A percentile compares a stretch with the other conserved stretches of the same genome.
Conservation (phyloP, 2,888 invertebrate species). For the Drosophila picticornis region DNA sequence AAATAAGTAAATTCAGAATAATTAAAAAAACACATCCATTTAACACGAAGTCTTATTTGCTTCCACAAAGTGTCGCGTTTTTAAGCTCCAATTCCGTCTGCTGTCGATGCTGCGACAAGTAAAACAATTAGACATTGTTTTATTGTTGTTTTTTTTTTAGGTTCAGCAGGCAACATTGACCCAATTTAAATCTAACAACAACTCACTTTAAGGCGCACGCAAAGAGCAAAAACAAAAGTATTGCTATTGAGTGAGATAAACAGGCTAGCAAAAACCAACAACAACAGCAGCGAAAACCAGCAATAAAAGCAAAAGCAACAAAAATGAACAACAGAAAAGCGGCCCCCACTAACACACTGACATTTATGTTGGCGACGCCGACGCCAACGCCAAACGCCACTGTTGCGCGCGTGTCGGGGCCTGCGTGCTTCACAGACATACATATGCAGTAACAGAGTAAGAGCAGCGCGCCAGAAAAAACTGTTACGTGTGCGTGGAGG, state of each 20-base stretch:
- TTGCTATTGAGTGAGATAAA: slow-evolving; percentile 59
- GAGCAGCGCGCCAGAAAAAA: slow-evolving; percentile 45
- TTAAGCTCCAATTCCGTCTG: neutral
- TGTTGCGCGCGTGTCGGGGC: slow-evolving; percentile 71
- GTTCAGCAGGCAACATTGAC: slow-evolving; percentile 65
- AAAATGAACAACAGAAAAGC: slow-evolving; percentile 27
- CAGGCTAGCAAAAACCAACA: slow-evolving; percentile 32
- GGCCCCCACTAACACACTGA: slow-evolving; percentile 68
- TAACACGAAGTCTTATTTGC: neutral
- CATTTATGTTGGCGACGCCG: slow-evolving; percentile 57
- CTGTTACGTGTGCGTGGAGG: slow-evolving; percentile 39
- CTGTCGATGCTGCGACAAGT: slow-evolving; percentile 6
- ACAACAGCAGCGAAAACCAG: slow-evolving; percentile 13
- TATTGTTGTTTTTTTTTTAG: slow-evolving; percentile 1
- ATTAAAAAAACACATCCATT: neutral
- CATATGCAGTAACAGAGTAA: slow-evolving; percentile 56
- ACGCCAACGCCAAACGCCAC: slow-evolving; percentile 38
- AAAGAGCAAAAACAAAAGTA: slow-evolving; percentile 52
- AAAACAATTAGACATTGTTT: slow-evolving; percentile 17
- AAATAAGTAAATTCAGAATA: neutral
- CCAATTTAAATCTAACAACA: slow-evolving; percentile 49
- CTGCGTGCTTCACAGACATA: slow-evolving; percentile 61
- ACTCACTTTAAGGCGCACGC: slow-evolving; percentile 51
- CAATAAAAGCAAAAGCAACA: slow-evolving; percentile 29
- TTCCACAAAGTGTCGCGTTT: slow-evolving; percentile 3